Percentiles rank a stretch among this genome's conserved stretches.
phyloP scores from a whole-genome alignment of 2,797 vertebrate genomes.

The Sorex maritimensis region DNA sequence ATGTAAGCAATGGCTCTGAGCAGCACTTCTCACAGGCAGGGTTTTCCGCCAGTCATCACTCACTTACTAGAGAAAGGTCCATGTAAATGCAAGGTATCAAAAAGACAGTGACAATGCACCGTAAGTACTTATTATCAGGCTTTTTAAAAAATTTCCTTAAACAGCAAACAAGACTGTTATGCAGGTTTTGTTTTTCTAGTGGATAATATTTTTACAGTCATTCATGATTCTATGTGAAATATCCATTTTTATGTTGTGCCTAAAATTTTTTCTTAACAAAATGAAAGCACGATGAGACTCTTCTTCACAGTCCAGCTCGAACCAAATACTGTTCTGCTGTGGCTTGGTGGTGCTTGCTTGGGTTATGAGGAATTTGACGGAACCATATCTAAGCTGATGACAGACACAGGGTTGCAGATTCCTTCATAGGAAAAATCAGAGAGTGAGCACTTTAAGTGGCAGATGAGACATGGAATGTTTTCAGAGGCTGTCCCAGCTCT shows the following conservation, averaged over 20 bases:
- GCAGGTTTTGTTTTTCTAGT: accelerated
- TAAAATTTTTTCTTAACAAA: neutral
- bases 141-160: neutral
- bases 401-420: too few relatives aligned
- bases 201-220: neutral
- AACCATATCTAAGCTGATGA: neutral
- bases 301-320: neutral
- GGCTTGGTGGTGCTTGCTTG: neutral
- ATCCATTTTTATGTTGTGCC: neutral
- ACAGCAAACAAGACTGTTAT: neutral
- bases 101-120: too few relatives aligned
- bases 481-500: neutral
- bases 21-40: too few relatives aligned
- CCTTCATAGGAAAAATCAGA: too few relatives aligned
- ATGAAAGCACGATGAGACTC: too few relatives aligned
- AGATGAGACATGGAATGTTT: neutral
- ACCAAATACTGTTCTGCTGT: too few relatives aligned
- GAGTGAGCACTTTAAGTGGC: neutral
- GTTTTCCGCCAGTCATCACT: too few relatives aligned
- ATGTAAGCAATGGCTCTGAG: neutral
- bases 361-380: neutral
- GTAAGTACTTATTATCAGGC: neutral
- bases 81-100: neutral
- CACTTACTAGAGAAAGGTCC: too few relatives aligned
- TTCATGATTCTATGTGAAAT: too few relatives aligned